A percentile compares a stretch with the other conserved stretches of the same genome.
phyloP scores from a whole-genome alignment of 2,888 invertebrate species.

The Caenorhabditis sp. region DNA sequence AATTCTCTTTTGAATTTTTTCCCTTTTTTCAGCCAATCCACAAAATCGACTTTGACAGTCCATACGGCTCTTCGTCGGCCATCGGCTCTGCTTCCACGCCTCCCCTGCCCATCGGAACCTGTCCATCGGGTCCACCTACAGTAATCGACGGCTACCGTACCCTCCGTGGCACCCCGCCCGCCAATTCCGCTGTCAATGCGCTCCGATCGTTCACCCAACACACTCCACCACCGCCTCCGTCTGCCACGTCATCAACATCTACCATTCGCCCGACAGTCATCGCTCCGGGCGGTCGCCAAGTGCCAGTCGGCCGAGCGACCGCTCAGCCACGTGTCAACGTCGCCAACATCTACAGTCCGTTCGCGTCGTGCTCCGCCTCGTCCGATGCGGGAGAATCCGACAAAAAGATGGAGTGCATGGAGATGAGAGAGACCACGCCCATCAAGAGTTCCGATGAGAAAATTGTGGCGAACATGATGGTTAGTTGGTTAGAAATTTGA shows the following conservation, averaged over 20 bases:
- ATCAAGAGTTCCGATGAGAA: background rate
- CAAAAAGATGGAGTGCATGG: slow-evolving; percentile 61
- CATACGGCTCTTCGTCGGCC: slow-evolving; percentile 76
- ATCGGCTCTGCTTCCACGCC: slow-evolving; percentile 73
- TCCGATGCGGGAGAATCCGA: slow-evolving; percentile 67
- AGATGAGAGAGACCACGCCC: slow-evolving; percentile 61
- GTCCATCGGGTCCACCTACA: slow-evolving; percentile 70
- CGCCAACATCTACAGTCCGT: slow-evolving; percentile 75
- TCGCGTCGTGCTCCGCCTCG: slow-evolving; percentile 64
- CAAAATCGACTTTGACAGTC: slow-evolving; percentile 77
- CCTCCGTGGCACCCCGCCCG: slow-evolving; percentile 67
- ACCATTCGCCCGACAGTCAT: slow-evolving; percentile 75
- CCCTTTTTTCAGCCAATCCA: slow-evolving; percentile 76
- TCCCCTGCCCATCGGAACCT: slow-evolving; percentile 70
- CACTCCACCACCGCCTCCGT: slow-evolving; percentile 65
- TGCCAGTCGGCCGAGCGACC: slow-evolving; percentile 80
- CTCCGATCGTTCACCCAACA: slow-evolving; percentile 74
- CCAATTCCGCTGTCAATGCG: slow-evolving; percentile 65
- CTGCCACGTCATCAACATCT: slow-evolving; percentile 28
- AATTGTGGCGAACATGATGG: slow-evolving; percentile 36
- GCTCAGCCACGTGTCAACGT: slow-evolving; percentile 82
- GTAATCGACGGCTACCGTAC: slow-evolving; percentile 76
- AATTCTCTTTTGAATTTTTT: too few species aligned
- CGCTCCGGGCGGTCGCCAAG: slow-evolving; percentile 69
- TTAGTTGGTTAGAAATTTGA: slow-evolving; percentile 1